Evolutionary conservation across 1,140 invertebrate species (phyloP).

Genomic region (Lepeophtheirus salmonis): DNA sequence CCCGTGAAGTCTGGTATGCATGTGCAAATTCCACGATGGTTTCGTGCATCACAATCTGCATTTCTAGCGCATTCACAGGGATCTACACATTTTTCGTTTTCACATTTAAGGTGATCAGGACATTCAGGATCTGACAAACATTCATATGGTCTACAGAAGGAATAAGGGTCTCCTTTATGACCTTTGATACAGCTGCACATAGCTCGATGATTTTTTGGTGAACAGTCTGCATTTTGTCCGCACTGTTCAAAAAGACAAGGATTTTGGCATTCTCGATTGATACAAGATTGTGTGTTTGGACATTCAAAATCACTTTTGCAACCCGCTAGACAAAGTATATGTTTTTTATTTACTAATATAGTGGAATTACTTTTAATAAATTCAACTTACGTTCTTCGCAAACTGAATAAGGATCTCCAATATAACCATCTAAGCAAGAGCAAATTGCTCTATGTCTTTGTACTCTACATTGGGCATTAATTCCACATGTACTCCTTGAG

Average conservation of each 20-base stretch:
- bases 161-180: conserved; percentile 26
- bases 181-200: conserved; percentile 25
- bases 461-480: conserved; percentile 53
- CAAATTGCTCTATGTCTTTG: conserved; percentile 58
- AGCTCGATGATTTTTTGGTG: conserved; percentile 22
- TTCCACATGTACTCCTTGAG: conserved; percentile 32
- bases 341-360: conserved; percentile 12
- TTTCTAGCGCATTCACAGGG: conserved; percentile 23
- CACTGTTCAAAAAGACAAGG: conserved; percentile 29
- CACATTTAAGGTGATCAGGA: background rate
- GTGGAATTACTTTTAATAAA: background rate
- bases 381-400: conserved; percentile 25
- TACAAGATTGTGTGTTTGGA: conserved; percentile 25
- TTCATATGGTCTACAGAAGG: conserved; percentile 31
- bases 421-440: conserved; percentile 48
- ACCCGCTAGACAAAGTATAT: conserved; percentile 16
- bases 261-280: conserved; percentile 24
- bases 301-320: conserved; percentile 28
- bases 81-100: conserved; percentile 2
- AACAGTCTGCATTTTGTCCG: conserved; percentile 25
- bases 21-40: conserved; percentile 48
- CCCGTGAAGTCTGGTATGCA: conserved; percentile 58
- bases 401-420: conserved; percentile 54
- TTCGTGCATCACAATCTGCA: conserved; percentile 53
- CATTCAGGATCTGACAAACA: conserved; percentile 21